Base-by-base conservation (phyloP, 2,888 invertebrate genomes). In the Acronicta alni region DNA sequence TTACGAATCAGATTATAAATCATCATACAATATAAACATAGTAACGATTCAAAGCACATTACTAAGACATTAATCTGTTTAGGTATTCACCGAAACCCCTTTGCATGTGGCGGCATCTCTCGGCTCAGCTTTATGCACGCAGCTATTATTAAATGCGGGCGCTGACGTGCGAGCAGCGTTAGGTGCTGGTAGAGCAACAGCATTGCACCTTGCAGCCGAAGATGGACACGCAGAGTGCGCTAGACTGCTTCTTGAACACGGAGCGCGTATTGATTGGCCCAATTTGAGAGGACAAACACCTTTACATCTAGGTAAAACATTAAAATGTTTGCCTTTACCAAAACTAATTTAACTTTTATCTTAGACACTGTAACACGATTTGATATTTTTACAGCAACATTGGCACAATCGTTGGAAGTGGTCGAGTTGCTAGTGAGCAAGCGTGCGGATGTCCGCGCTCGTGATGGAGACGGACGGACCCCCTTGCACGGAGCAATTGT, bases 121-220 rank as follows among this genome's bases (percentile, higher is more conserved):
- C 43, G 97, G 97, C 0, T 96, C 96, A 37, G 94, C 95, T 1
- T 94, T 95, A 41, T 97, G 96, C 84, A 95, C 97, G 37, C 95
- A 96, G 85, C 90, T 98, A 66, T 93, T 98, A 18, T 91, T 98
- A 59, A 95, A 95, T 56, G 95, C 97, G 75, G 98, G 98, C 18
- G 97, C 98, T 0, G 97, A 98, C 79, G 97, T 97, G 0, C 92
- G 96, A 48, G 97, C 97, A 0, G 97, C 97, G 65, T 94, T 96
- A 67, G 97, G 97, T 0, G 83, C 94, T 1, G 95, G 96, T 18
- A 95, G 96, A 79, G 95, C 97, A 51, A 98, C 98, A 0, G 97
- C 98, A 2, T 88, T 99, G 26, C 98, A 98, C 90, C 91, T 98
- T 74, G 98, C 98, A 6, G 97, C 98, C 0, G 98, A 98, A 82